Evolutionary conservation across 2,113 vertebrate species (phyloP), one percentile per base, ranked within the genome.

Genomic region (Prionailurus bengalensis): DNA sequence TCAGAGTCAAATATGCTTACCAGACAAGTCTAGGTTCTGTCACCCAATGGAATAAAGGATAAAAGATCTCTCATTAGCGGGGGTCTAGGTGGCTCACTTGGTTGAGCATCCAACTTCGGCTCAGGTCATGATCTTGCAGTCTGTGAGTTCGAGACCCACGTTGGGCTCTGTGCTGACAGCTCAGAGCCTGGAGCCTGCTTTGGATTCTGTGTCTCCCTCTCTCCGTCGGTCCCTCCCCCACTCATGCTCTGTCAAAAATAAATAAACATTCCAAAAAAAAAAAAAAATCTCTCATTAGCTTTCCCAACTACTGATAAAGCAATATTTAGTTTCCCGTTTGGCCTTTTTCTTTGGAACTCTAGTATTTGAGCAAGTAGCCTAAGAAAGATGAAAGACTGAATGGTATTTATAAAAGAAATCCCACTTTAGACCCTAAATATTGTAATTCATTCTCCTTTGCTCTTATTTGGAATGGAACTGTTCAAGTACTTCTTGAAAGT

Each of bases 401-500:
- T 42, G 29, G 12, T 55, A 70, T 78, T 78, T 55, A 94, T 88
- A 58, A 91, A 78, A 31, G 33, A 91, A 84, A 89, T 58, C 16
- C 25, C 3, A 80, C n/a, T 58, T 33, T 21, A n/a, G 63, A 76
- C 5, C 4, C 61, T 73, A 45, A 79, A 92, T 3, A 84, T 7
- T 66, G 3, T 48, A 21, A 8, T 6, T 19, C 25, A 65, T 1
- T 71, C 31, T 87, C 58, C 13, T 93, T 86, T 87, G 17, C 55
- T 89, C 45, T 61, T 63, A 78, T 3, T 74, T 93, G 73, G 81
- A 81, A 61, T 81, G 36, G 15, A 81, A 94, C 95, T 73, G 10
- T 81, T 91, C 36, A 93, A 92, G 39, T 36, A 89, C 29, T 61
- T 94, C 16, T 68, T 82, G 16, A 95, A 91, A 78, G 9, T 63